Evolutionary conservation across 2,113 vertebrate species (phyloP), one percentile per base, ranked within the genome.

Genomic region (Pluvialis apricaria): DNA sequence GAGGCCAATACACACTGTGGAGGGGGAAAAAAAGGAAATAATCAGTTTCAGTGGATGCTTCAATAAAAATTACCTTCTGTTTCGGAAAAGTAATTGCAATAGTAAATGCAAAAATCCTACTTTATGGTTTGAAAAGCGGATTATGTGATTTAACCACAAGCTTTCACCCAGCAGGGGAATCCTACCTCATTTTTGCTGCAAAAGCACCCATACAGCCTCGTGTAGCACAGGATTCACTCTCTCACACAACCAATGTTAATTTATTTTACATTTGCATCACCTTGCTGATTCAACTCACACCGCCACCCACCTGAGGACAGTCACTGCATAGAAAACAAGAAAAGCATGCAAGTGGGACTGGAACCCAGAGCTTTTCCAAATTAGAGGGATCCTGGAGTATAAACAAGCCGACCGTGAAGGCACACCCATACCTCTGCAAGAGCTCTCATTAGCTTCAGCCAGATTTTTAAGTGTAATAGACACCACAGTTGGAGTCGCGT

Each of bases 1-100:
- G 90, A 7, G 99, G 99, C 99, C 99, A 99, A 96, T 99, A 99
- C 5, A 98, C 97, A 5, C 99, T 99, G 97, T n/a, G 34, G 10
- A 82, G 15, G n/a, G 47, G 32, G 52, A 12, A 51, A 7, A 2
- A n/a, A 79, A 55, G n/a, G 15, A 31, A 86, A 94, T 10, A 2
- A 57, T 77, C 40, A 62, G 73, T 40, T 87, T 28, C 38, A 52
- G 8, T 1, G 9, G 11, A 4, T 4, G 7, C 2, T 66, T 45
- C 38, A 0, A 6, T 2, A 28, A 54, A 47, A 80, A 7, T 7
- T 7, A 34, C 32, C 14, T 88, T 44, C 19, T 69, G 16, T 7
- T 73, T 5, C 26, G 17, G 5, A 72, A 54, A 31, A 60, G 19
- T 9, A 24, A 34, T 0, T 14, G 64, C 25, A 29, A 10, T 3